These are phyloP conservation scores for Amia ocellicauda DNA, from an alignment of 2,113 vertebrate genomes.

Conservation along the genomic window DNA sequence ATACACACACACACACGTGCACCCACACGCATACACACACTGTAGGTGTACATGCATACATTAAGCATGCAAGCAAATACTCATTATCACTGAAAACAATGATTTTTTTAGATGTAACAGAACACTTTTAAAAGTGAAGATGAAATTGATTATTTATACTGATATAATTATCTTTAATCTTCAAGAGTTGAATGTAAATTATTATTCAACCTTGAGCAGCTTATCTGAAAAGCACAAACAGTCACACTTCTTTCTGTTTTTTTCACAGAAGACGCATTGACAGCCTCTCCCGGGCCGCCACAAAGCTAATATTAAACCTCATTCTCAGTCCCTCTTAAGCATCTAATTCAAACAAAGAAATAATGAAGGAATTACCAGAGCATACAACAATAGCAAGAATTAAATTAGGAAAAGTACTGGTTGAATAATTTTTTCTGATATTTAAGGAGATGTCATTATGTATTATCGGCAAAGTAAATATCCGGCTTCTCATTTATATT, in stretches of 20 bases:
- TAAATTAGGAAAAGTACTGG: neutral
- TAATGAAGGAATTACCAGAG: conserved; percentile 20
- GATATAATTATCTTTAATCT: too few relatives aligned
- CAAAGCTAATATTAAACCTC: conserved; percentile 20
- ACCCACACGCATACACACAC: too few relatives aligned
- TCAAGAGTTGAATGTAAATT: too few relatives aligned
- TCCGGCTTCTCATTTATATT: conserved; percentile 2
- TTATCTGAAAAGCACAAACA: too few relatives aligned
- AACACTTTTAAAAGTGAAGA: too few relatives aligned
- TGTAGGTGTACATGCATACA: too few relatives aligned
- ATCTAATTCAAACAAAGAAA: conserved; percentile 18
- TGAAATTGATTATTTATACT: too few relatives aligned
- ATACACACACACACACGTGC: too few relatives aligned
- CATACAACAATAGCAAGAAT: neutral
- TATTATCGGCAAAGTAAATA: conserved; percentile 22
- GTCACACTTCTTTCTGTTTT: neutral
- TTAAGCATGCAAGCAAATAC: too few relatives aligned
- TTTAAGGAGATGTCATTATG: neutral
- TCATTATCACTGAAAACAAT: too few relatives aligned
- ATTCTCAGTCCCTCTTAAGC: conserved; percentile 9
- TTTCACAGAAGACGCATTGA: neutral
- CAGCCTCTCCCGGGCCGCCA: neutral
- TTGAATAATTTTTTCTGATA: conserved; percentile 20
- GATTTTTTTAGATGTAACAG: too few relatives aligned
- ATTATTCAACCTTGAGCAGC: too few relatives aligned